These are phyloP conservation scores for Metopolophium dirhodum DNA, from an alignment of 1,140 invertebrate species.

Conservation along the genomic window DNA sequence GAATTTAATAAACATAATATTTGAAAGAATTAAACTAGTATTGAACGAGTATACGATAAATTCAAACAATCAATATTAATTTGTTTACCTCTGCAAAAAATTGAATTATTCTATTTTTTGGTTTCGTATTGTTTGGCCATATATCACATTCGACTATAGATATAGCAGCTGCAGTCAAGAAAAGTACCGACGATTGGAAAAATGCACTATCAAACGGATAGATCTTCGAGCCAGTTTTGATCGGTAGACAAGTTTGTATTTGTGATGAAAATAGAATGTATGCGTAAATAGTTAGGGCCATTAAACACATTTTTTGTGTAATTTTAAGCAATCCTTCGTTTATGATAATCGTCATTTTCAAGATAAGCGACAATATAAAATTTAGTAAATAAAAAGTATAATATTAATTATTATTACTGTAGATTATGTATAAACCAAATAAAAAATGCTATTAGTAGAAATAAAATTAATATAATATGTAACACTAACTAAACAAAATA, in stretches of 20 bases:
- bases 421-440: not conserved
- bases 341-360: not conserved
- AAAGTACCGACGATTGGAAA: not conserved
- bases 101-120: constrained; percentile 7
- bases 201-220: constrained; percentile 32
- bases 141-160: not conserved
- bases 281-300: not conserved
- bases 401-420: not conserved
- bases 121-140: constrained; percentile 28
- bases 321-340: not conserved
- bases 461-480: not conserved
- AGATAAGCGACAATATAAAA: not conserved
- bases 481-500: not conserved
- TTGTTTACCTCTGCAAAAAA: constrained; percentile 4
- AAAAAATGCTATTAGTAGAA: not conserved
- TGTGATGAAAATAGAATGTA: not conserved
- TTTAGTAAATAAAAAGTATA: not conserved
- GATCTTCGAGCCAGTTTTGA: not conserved
- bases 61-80: not conserved
- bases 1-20: not conserved
- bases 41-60: not conserved
- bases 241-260: not conserved
- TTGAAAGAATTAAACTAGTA: not conserved
- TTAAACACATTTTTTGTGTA: not conserved
- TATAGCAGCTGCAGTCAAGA: constrained; percentile 2